These are phyloP conservation scores for Lagocephalus sceleratus DNA, from an alignment of 2,797 vertebrate species.

Conservation along the genomic window DNA sequence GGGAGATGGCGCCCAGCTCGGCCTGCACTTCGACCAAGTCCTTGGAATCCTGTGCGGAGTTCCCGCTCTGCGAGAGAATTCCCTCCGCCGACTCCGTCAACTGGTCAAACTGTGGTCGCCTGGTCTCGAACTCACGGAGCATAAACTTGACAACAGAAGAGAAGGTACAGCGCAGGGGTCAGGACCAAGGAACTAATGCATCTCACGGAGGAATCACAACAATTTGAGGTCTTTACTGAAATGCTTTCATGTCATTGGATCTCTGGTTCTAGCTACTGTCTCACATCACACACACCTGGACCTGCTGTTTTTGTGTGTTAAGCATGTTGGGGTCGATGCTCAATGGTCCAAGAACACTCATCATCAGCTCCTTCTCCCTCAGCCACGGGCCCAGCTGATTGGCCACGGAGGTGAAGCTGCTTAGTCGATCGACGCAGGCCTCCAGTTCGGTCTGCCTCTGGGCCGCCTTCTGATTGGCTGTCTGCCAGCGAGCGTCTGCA, in stretches of 20 bases:
- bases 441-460: slow-evolving; percentile 91
- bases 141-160: slow-evolving; percentile 83
- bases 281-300: slow-evolving; percentile 80
- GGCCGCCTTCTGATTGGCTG: slow-evolving; percentile 83
- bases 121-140: slow-evolving; percentile 96
- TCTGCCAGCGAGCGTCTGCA: slow-evolving; percentile 87
- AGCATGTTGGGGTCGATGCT: slow-evolving; percentile 99
- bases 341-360: slow-evolving; percentile 95
- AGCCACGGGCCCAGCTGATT: slow-evolving; percentile 93
- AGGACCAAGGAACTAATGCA: neutral
- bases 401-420: slow-evolving; percentile 86
- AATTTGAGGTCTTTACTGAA: neutral
- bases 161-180: neutral
- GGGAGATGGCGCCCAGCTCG: slow-evolving; percentile 84
- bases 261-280: neutral
- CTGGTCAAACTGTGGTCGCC: slow-evolving; percentile 90
- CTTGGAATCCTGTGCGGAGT: slow-evolving; percentile 72
- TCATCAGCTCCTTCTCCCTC: slow-evolving; percentile 97
- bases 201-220: too few relatives aligned
- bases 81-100: slow-evolving; percentile 89
- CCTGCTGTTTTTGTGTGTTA: slow-evolving; percentile 95
- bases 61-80: slow-evolving; percentile 82
- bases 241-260: neutral
- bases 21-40: slow-evolving; percentile 80
- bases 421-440: slow-evolving; percentile 87